phyloP scores from a whole-genome alignment of 1,140 invertebrate genomes.

The Drosophila bocki region DNA sequence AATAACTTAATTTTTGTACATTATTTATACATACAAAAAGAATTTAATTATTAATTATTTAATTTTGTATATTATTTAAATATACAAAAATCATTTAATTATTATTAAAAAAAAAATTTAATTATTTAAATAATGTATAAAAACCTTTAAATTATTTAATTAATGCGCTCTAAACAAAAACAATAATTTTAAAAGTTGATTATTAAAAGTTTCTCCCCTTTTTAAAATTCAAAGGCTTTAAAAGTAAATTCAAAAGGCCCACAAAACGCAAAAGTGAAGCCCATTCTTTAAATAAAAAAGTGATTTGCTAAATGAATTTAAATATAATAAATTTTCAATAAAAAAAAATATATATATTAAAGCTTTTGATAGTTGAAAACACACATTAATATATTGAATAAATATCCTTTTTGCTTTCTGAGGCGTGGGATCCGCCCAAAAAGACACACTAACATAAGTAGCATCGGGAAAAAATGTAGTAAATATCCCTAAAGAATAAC shows the following conservation, averaged over 20 bases:
- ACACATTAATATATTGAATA: slow-evolving; percentile 7
- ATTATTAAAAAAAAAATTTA: no score
- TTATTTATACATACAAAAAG: no score
- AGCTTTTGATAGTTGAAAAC: neutral
- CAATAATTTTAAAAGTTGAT: no score
- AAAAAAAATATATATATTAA: neutral
- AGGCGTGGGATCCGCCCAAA: neutral
- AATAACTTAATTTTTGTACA: no score
- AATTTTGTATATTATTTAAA: neutral
- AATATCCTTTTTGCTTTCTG: neutral
- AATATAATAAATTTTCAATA: neutral
- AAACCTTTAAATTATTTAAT: no score
- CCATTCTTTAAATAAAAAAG: neutral
- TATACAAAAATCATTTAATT: no score
- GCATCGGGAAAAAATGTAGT: slow-evolving; percentile 9
- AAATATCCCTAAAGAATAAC: slow-evolving; percentile 21
- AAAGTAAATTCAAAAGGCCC: neutral
- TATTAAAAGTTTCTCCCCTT: neutral
- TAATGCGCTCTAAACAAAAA: no score
- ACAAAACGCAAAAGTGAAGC: slow-evolving; percentile 24
- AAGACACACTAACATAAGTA: slow-evolving; percentile 1
- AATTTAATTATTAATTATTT: neutral
- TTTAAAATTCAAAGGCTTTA: neutral
- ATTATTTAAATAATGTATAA: no score
- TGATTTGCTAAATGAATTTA: neutral